Percentiles rank a stretch among this genome's conserved stretches.
Conservation (phyloP, 1,140 invertebrate species). For the Magallana angulata region DNA sequence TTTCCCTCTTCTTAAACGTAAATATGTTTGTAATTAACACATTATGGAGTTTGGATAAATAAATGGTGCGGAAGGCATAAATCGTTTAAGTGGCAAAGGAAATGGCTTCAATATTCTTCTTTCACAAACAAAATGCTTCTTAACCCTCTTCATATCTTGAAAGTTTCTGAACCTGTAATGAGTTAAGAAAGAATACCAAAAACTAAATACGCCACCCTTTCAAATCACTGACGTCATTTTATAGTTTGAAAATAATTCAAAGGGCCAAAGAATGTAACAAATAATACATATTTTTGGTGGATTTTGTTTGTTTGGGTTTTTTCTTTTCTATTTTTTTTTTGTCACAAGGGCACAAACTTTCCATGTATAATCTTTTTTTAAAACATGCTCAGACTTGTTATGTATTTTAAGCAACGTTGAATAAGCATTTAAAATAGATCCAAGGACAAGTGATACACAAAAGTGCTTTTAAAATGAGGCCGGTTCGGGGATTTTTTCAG, state of each 20-base stretch:
- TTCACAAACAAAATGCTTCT: neutral
- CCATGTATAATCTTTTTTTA: neutral
- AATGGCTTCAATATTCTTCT: neutral
- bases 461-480: neutral
- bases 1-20: neutral
- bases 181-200: too few species aligned
- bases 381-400: neutral
- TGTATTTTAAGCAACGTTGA: neutral
- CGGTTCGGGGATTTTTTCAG: neutral
- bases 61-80: neutral
- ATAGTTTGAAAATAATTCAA: too few species aligned
- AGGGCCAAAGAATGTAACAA: too few species aligned
- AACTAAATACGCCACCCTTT: too few species aligned
- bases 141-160: too few species aligned
- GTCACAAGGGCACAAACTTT: neutral
- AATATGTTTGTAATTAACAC: constrained; percentile 33
- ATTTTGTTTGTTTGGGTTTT: too few species aligned
- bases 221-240: too few species aligned
- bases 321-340: too few species aligned
- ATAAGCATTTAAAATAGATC: constrained; percentile 16
- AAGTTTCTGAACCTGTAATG: too few species aligned
- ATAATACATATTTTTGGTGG: too few species aligned
- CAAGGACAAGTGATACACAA: neutral
- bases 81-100: constrained; percentile 1
- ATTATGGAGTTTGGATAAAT: constrained; percentile 10